Evolutionary conservation across 2,888 invertebrate genomes (phyloP), one percentile per base, ranked within the genome.

Genomic region (Eristalis pertinax): DNA sequence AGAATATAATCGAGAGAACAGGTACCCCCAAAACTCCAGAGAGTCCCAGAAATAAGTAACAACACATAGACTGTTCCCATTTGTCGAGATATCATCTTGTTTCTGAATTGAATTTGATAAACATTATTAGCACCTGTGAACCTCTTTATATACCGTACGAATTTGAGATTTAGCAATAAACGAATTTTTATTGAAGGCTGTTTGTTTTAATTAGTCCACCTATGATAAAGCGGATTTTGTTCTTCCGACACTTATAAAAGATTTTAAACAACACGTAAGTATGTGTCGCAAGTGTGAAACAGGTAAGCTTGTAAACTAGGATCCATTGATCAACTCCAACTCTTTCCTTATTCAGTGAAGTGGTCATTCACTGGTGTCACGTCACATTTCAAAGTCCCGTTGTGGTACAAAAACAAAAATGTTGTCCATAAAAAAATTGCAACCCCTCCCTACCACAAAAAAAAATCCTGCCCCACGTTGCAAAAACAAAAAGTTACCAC

Each of bases 1-100:
- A 1, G 2, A 50, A 50, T 2, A 19, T 19, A 7, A 50, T 1
- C n/a, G 2, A 19, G 7, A 19, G 5, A 8, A 50, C 50, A 78
- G 60, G 15, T 43, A 80, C 80, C 73, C 2, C 56, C 62, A n/a
- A 10, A 1, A 38, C n/a, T 38, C 62, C 73, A 80, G 19, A 74
- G 13, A 2, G 3, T 13, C 24, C 43, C 58, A 3, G 60, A 24
- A 10, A 80, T 4, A 10, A 22, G 19, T 1, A 50, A 7, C 50
- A 50, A n/a, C 50, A 50, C 4, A 19, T 8, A 19, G 8, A 50
- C 1, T 19, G 19, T 50, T 19, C 50, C 8, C 50, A 50, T 19
- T 7, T n/a, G 50, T 7, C 8, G 19, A 50, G 50, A 50, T 7
- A 19, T 19, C 50, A 50, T 50, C 50, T 50, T 50, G 19, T 19